Evolutionary conservation across 2,888 invertebrate genomes (phyloP).

Genomic region (Ephialtes manifestator): DNA sequence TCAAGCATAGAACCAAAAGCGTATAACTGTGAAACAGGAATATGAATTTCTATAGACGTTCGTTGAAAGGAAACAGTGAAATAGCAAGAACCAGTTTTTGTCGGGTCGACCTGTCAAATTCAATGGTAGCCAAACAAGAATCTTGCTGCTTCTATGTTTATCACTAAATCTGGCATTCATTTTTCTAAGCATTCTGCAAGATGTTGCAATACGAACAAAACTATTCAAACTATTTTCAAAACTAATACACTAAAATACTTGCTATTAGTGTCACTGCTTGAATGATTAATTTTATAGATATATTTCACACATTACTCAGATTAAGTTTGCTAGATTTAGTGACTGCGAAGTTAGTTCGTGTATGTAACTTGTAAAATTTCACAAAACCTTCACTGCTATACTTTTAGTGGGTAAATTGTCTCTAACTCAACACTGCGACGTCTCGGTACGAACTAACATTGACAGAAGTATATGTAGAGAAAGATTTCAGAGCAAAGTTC

Average conservation of each 20-base stretch:
- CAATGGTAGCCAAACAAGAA: background rate
- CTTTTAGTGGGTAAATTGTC: background rate
- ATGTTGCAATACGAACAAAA: background rate
- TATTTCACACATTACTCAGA: background rate
- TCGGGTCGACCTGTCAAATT: background rate
- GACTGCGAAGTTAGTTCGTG: background rate
- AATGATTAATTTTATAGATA: background rate
- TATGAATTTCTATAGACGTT: background rate
- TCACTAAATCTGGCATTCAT: background rate
- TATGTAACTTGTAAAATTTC: background rate
- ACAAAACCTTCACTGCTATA: background rate
- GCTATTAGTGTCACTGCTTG: background rate
- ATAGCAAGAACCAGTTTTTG: conserved; percentile 7
- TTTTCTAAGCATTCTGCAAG: background rate
- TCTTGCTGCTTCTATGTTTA: background rate
- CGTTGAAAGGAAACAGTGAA: background rate
- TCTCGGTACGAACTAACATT: conserved; percentile 41
- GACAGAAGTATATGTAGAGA: background rate
- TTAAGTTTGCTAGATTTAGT: background rate
- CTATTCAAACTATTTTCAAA: background rate
- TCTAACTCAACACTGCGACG: conserved; percentile 3
- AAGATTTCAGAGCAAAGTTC: background rate
- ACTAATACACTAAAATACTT: background rate
- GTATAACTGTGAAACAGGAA: background rate
- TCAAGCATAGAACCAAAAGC: background rate